Conservation (phyloP, 2,888 invertebrate genomes). For the Hipparchia semele region DNA sequence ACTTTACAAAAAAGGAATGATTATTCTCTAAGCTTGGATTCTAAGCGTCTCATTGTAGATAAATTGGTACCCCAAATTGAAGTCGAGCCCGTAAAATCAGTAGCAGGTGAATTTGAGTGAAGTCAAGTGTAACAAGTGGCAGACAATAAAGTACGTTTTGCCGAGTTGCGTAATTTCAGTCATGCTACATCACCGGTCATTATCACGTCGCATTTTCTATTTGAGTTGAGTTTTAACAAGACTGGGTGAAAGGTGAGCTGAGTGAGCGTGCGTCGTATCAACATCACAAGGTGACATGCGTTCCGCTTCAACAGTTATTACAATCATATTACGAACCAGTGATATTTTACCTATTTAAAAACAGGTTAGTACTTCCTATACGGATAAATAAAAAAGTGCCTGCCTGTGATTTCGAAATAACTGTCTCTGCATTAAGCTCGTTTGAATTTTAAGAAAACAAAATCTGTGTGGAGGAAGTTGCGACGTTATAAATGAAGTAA, state of each 20-base stretch:
- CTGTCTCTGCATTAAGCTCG: no score
- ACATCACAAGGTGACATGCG: conserved; percentile 19
- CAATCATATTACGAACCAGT: conserved; percentile 6
- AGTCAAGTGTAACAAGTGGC: conserved; percentile 32
- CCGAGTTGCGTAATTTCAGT: conserved; percentile 48
- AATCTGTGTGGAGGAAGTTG: no score
- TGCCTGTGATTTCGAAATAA: no score
- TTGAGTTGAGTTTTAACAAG: conserved; percentile 43
- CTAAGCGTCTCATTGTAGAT: conserved; percentile 15
- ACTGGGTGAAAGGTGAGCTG: conserved; percentile 42
- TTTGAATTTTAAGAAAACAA: no score
- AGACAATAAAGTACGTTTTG: conserved; percentile 33
- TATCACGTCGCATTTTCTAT: conserved; percentile 46
- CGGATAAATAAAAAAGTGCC: no score
- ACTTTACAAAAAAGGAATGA: conserved; percentile 9
- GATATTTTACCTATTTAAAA: background rate
- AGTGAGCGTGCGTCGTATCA: conserved; percentile 32
- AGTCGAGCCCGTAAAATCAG: conserved; percentile 17
- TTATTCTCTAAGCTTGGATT: background rate
- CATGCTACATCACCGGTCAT: conserved; percentile 47
- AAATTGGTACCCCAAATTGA: conserved; percentile 2
- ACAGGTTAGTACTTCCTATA: background rate
- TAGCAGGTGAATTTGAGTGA: conserved; percentile 32
- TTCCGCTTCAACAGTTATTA: conserved; percentile 27
- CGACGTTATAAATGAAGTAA: no score